phyloP scores from a whole-genome alignment of 2,797 vertebrate genomes.

The Chrysocyon brachyurus region DNA sequence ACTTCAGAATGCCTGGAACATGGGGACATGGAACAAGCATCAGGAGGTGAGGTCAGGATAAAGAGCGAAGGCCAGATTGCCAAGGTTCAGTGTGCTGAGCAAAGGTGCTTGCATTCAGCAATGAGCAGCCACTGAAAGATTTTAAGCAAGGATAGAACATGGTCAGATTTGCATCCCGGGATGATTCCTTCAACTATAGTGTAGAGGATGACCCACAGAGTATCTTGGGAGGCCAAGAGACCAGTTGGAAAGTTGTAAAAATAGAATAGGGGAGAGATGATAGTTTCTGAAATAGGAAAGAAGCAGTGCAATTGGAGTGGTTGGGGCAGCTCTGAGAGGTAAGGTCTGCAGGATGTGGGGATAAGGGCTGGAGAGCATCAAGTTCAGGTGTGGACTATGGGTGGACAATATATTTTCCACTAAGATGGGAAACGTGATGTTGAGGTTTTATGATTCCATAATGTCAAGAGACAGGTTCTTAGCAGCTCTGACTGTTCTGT shows the following conservation, averaged over 20 bases:
- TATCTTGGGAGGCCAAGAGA: background rate
- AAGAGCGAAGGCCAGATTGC: background rate
- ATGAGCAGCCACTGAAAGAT: background rate
- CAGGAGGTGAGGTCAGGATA: background rate
- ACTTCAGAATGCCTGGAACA: background rate
- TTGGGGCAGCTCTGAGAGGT: background rate
- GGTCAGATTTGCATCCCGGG: background rate
- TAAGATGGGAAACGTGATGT: accelerated
- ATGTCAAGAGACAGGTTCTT: constrained; percentile 1
- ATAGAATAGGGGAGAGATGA: background rate
- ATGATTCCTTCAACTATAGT: background rate
- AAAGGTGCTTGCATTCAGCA: background rate
- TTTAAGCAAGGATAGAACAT: background rate
- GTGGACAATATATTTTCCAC: background rate
- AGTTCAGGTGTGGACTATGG: background rate
- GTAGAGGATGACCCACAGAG: background rate
- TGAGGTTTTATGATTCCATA: background rate
- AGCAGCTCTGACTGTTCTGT: constrained; percentile 58
- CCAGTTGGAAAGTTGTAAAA: background rate
- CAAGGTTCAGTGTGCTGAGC: background rate
- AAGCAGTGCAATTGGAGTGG: background rate
- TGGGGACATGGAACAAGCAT: accelerated
- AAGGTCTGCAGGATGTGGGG: background rate
- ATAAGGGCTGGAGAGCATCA: background rate
- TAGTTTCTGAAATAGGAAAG: background rate